Conservation (phyloP, 2,113 vertebrate genomes). For the Lutjanus erythropterus region DNA sequence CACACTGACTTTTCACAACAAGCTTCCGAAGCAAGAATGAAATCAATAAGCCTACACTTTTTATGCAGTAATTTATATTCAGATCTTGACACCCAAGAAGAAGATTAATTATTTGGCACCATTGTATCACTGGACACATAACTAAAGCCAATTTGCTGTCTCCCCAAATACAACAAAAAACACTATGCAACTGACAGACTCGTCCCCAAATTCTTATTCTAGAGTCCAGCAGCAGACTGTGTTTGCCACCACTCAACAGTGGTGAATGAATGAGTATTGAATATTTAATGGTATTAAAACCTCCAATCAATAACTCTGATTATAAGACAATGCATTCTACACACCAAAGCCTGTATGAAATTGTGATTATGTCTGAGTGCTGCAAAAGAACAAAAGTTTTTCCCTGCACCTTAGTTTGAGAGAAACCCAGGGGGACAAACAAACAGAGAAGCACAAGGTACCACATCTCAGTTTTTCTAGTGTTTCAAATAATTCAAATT, state of each 20-base stretch:
- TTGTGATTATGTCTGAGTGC: not conserved
- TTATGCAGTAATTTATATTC: slow-evolving; percentile 65
- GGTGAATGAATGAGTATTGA: not conserved
- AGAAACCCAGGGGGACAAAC: not conserved
- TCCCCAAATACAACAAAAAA: slow-evolving; percentile 35
- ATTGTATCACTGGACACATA: slow-evolving; percentile 26
- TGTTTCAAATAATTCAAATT: too few relatives aligned
- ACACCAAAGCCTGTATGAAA: not conserved
- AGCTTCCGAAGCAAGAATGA: slow-evolving; percentile 57
- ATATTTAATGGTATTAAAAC: slow-evolving; percentile 3
- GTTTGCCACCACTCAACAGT: not conserved
- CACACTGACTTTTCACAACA: slow-evolving; percentile 54
- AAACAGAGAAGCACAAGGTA: too few relatives aligned
- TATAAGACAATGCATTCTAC: not conserved
- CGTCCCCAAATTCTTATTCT: not conserved
- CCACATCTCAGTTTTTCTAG: not conserved
- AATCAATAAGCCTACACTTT: slow-evolving; percentile 75
- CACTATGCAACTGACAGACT: slow-evolving; percentile 18
- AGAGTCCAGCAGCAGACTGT: not conserved
- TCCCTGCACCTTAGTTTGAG: not conserved
- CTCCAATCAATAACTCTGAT: not conserved
- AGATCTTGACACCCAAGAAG: slow-evolving; percentile 53
- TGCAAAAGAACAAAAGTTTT: not conserved
- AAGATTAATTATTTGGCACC: slow-evolving; percentile 44
- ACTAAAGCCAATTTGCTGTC: slow-evolving; percentile 24